These are phyloP conservation scores for Dreissena polymorpha DNA, from an alignment of 1,140 invertebrate species.

Conservation along the genomic window DNA sequence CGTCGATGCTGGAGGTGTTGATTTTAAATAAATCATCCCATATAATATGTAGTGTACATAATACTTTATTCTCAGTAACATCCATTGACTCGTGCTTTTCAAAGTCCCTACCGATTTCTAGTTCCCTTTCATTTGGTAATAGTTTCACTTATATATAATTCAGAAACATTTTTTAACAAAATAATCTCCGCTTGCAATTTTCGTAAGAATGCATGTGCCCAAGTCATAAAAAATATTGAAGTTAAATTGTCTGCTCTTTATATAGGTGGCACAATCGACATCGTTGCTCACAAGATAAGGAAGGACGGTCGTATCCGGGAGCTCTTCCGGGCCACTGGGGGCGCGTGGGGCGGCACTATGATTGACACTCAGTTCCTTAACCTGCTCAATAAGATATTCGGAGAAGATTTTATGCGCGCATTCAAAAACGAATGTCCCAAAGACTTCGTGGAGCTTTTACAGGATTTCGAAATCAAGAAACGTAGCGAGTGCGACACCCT, in stretches of 20 bases:
- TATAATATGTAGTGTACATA: too few species aligned
- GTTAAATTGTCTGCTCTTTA: neutral
- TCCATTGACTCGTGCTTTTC: too few species aligned
- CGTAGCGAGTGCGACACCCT: constrained; percentile 75
- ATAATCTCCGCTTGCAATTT: too few species aligned
- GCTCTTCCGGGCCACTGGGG: constrained; percentile 74
- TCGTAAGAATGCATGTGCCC: too few species aligned
- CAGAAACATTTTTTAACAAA: too few species aligned
- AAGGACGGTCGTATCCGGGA: constrained; percentile 74
- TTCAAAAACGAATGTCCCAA: constrained; percentile 73
- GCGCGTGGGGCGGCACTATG: constrained; percentile 76
- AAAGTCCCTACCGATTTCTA: too few species aligned
- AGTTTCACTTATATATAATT: too few species aligned
- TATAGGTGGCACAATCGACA: constrained; percentile 76
- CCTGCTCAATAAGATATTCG: constrained; percentile 71
- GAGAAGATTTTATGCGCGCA: constrained; percentile 68
- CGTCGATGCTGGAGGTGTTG: constrained; percentile 73
- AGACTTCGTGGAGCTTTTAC: constrained; percentile 75
- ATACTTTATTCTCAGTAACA: too few species aligned
- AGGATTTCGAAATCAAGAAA: constrained; percentile 78
- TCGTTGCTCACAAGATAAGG: constrained; percentile 74
- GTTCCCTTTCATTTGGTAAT: too few species aligned
- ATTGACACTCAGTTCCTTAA: constrained; percentile 74
- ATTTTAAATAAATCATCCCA: too few species aligned
- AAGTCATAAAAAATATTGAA: too few species aligned